Evolutionary conservation across 2,797 vertebrate genomes (phyloP).

Genomic region (Lithobates pipiens): DNA sequence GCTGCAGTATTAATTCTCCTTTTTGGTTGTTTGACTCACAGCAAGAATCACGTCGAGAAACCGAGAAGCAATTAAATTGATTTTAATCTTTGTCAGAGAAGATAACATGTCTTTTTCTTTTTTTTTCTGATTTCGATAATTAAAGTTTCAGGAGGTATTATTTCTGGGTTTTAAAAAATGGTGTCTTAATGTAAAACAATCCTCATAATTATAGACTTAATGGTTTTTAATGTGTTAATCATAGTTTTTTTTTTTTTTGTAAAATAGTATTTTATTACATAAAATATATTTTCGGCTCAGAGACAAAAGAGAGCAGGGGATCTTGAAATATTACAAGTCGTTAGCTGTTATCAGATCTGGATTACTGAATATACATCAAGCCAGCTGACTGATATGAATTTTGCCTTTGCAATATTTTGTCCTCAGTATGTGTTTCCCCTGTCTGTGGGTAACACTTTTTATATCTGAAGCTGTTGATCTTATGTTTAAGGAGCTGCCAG

Average conservation of each 20-base stretch:
- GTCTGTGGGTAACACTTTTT: not conserved
- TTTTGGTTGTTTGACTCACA: slow-evolving; percentile 85
- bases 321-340: slow-evolving; percentile 30
- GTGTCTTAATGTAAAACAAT: slow-evolving; percentile 83
- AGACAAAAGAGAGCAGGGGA: slow-evolving; percentile 37
- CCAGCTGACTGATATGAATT: slow-evolving; percentile 36
- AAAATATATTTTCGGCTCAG: slow-evolving; percentile 76
- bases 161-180: slow-evolving; percentile 83
- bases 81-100: slow-evolving; percentile 87
- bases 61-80: slow-evolving; percentile 86
- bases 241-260: slow-evolving; percentile 76
- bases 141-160: slow-evolving; percentile 86
- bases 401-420: slow-evolving; percentile 5
- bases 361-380: slow-evolving; percentile 31
- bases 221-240: slow-evolving; percentile 84
- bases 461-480: not conserved
- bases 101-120: slow-evolving; percentile 82
- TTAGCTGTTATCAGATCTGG: slow-evolving; percentile 37
- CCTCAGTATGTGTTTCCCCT: not conserved
- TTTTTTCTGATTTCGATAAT: slow-evolving; percentile 83
- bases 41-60: slow-evolving; percentile 82
- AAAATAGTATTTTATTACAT: slow-evolving; percentile 77
- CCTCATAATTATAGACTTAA: slow-evolving; percentile 84
- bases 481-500: not conserved
- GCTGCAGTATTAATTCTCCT: slow-evolving; percentile 83